Evolutionary conservation across 2,113 vertebrate genomes (phyloP).

Genomic region (Mus musculus): GRCm39 chr12:78617001-78617500

Average conservation of each 20-base stretch:
- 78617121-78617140: background rate
- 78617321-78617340: background rate
- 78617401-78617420: background rate
- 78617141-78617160: background rate
- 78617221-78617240: background rate
- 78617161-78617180: background rate
- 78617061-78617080: background rate
- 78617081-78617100: background rate
- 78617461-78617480: background rate
- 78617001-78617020: background rate
- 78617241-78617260: background rate
- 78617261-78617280: background rate
- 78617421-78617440: background rate
- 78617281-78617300: background rate
- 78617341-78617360: background rate
- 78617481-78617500: background rate
- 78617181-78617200: background rate
- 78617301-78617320: background rate
- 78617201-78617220: background rate
- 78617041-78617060: background rate
- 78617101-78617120: background rate
- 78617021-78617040: background rate
- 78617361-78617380: background rate
- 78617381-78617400: constrained; percentile 10
- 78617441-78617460: background rate